Evolutionary conservation across 1,140 invertebrate genomes (phyloP).

Genomic region (Chironomus tepperi): DNA sequence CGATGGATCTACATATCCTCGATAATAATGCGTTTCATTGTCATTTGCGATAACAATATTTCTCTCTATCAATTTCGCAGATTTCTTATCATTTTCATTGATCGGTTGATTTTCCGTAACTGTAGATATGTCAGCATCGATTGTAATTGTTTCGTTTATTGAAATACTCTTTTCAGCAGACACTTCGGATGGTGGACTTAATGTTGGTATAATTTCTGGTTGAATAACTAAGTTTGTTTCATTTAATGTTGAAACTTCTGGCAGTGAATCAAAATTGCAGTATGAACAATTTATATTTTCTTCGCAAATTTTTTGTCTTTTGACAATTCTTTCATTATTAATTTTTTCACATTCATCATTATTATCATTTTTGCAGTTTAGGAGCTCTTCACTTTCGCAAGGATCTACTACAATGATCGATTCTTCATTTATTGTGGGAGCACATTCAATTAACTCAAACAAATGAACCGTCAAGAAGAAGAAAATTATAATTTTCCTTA

Average conservation of each 20-base stretch:
- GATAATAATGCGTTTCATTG: neutral
- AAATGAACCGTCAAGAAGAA: no score
- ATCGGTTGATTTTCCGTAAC: neutral
- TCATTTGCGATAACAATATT: slow-evolving; percentile 17
- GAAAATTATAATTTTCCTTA: no score
- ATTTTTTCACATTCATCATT: neutral
- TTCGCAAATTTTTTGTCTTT: neutral
- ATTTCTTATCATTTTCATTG: neutral
- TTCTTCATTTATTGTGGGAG: neutral
- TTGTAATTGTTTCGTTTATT: neutral
- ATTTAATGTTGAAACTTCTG: neutral
- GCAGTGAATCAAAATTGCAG: neutral
- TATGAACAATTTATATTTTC: neutral
- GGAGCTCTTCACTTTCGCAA: neutral
- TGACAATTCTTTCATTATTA: neutral
- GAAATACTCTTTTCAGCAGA: neutral
- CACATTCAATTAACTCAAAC: neutral
- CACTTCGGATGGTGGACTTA: neutral
- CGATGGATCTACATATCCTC: slow-evolving; percentile 11
- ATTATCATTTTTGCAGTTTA: neutral
- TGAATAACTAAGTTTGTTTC: neutral
- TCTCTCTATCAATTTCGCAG: neutral
- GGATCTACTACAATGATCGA: neutral
- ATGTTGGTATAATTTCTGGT: neutral
- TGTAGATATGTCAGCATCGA: neutral